These are phyloP conservation scores for Helicolenus hilgendorfi DNA, from an alignment of 2,797 vertebrate species.

Conservation along the genomic window DNA sequence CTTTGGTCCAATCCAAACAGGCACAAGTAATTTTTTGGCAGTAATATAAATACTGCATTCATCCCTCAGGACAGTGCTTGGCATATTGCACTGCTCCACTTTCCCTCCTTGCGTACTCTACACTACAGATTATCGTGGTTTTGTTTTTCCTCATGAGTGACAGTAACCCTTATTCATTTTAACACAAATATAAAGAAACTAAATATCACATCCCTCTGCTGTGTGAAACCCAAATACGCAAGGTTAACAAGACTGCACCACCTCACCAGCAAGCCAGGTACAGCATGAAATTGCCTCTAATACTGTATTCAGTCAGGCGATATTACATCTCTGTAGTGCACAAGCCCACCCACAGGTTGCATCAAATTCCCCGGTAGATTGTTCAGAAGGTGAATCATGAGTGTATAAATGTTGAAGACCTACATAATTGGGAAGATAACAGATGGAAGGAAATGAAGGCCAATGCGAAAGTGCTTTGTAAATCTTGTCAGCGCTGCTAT, in stretches of 20 bases:
- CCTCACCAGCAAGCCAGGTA: not conserved
- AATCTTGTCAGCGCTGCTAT: slow-evolving; percentile 64
- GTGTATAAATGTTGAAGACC: slow-evolving; percentile 34
- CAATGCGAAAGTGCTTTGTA: slow-evolving; percentile 61
- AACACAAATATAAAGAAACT: slow-evolving; percentile 29
- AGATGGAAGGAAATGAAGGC: slow-evolving; percentile 53
- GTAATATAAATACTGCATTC: slow-evolving; percentile 40
- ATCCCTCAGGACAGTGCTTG: slow-evolving; percentile 62
- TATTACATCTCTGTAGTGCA: not conserved
- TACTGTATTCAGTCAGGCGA: slow-evolving; percentile 9
- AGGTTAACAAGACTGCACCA: not conserved
- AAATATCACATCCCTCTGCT: not conserved
- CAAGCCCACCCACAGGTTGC: slow-evolving; percentile 31
- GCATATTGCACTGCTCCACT: slow-evolving; percentile 70
- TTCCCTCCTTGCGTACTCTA: slow-evolving; percentile 37
- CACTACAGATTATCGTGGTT: slow-evolving; percentile 10
- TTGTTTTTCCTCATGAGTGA: slow-evolving; percentile 32
- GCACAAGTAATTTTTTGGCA: slow-evolving; percentile 48
- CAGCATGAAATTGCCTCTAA: not conserved
- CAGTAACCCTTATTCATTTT: slow-evolving; percentile 29
- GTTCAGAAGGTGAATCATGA: slow-evolving; percentile 49
- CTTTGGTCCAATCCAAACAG: slow-evolving; percentile 49
- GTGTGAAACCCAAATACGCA: not conserved
- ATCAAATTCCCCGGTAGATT: slow-evolving; percentile 12
- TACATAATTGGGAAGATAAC: slow-evolving; percentile 46